Conservation (phyloP, 2,888 invertebrate species). For the Hirudinaria manillensis region DNA sequence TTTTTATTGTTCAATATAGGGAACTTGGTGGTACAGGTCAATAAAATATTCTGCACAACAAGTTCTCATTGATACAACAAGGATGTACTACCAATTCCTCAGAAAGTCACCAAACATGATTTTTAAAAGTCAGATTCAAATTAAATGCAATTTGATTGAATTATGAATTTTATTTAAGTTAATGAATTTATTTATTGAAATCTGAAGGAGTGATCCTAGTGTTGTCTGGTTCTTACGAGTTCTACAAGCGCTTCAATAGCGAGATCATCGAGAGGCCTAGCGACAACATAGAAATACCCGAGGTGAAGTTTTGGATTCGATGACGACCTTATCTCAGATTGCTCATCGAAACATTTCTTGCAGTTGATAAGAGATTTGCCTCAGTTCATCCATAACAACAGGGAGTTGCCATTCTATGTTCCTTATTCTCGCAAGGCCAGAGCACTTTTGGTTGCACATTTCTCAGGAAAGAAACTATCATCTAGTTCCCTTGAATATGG, state of each 20-base stretch:
- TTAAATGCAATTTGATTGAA: not conserved
- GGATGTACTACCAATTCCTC: conserved; percentile 90
- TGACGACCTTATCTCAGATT: not conserved
- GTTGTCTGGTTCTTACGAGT: conserved; percentile 89
- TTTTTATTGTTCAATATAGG: conserved; percentile 54
- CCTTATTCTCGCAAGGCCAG: conserved; percentile 80
- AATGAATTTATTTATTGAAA: not conserved
- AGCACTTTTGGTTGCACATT: conserved; percentile 88
- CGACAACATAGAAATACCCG: conserved; percentile 53
- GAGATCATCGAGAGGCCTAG: conserved; percentile 85
- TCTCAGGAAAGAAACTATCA: conserved; percentile 66
- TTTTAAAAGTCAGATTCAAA: conserved; percentile 66
- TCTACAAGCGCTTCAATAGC: conserved; percentile 84
- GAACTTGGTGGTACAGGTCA: conserved; percentile 98
- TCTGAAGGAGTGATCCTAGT: conserved; percentile 77
- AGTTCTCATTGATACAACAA: conserved; percentile 86
- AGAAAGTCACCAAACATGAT: conserved; percentile 93
- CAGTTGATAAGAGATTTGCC: conserved; percentile 80
- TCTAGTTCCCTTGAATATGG: conserved; percentile 51
- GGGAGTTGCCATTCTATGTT: conserved; percentile 80
- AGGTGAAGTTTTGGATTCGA: conserved; percentile 52
- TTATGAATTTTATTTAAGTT: not conserved
- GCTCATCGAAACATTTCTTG: conserved; percentile 13
- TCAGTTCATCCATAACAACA: conserved; percentile 89
- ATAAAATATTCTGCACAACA: conserved; percentile 95